These are phyloP conservation scores for Villa cingulata DNA, from an alignment of 2,888 invertebrate genomes.

Conservation along the genomic window DNA sequence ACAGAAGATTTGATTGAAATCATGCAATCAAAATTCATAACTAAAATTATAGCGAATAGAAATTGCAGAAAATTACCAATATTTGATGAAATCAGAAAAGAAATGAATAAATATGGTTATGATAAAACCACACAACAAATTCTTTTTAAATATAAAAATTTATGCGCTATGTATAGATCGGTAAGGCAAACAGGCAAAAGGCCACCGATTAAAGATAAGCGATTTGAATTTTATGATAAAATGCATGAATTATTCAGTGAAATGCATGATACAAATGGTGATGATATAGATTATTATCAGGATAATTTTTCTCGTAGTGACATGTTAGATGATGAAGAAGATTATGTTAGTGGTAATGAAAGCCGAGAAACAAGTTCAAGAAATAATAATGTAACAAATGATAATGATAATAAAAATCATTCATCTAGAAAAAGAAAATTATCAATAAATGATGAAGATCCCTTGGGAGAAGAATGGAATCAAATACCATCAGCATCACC, in stretches of 20 bases:
- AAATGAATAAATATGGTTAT: not conserved
- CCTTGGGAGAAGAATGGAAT: not conserved
- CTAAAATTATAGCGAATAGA: not conserved
- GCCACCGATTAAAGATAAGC: not conserved
- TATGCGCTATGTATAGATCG: not conserved
- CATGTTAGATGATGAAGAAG: not conserved
- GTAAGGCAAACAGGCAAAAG: not conserved
- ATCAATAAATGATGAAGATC: not conserved
- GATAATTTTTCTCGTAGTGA: not conserved
- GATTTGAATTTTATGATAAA: not conserved
- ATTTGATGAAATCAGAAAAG: conserved; percentile 1
- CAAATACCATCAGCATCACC: not conserved
- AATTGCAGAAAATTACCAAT: not conserved
- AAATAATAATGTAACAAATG: not conserved
- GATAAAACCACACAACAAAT: conserved; percentile 2
- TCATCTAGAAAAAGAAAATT: not conserved
- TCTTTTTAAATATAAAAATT: conserved; percentile 4
- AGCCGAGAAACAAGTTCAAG: not conserved
- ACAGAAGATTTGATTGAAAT: conserved; percentile 3
- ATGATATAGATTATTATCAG: not conserved
- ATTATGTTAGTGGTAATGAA: not conserved
- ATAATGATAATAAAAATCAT: not conserved
- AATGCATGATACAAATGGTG: not conserved
- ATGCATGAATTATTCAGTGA: conserved; percentile 4
- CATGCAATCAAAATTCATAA: not conserved